Evolutionary conservation across 2,888 invertebrate species (phyloP).

Genomic region (Phasia obesa): DNA sequence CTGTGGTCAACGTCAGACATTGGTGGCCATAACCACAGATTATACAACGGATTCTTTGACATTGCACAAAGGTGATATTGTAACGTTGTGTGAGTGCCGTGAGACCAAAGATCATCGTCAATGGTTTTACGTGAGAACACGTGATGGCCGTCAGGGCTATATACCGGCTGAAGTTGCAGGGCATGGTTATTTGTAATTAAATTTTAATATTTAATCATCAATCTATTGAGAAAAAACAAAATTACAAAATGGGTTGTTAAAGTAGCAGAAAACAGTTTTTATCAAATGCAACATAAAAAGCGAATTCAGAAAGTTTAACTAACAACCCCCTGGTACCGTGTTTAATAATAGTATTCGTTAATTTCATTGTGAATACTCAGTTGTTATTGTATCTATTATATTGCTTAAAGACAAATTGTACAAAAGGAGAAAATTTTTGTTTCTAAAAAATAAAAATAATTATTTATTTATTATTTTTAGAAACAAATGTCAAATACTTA

Average conservation of each 20-base stretch:
- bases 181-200: conserved; percentile 87
- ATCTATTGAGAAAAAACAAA: background rate
- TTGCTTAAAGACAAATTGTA: too few species aligned
- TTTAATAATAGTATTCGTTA: too few species aligned
- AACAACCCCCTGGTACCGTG: too few species aligned
- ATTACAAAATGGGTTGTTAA: background rate
- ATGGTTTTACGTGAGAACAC: conserved; percentile 90
- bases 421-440: too few species aligned
- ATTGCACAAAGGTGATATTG: conserved; percentile 89
- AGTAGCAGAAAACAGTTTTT: background rate
- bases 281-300: background rate
- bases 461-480: too few species aligned
- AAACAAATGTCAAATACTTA: too few species aligned
- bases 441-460: too few species aligned
- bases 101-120: conserved; percentile 85
- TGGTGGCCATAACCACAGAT: conserved; percentile 88
- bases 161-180: conserved; percentile 91
- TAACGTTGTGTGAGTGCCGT: conserved; percentile 85
- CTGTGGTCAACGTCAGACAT: conserved; percentile 85
- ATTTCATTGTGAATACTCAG: too few species aligned
- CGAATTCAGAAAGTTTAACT: too few species aligned
- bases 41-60: conserved; percentile 85
- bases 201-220: background rate
- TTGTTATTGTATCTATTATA: too few species aligned
- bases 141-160: conserved; percentile 88